These are phyloP conservation scores for Cataglyphis altisquamis DNA, from an alignment of 2,888 invertebrate species.

Conservation along the genomic window DNA sequence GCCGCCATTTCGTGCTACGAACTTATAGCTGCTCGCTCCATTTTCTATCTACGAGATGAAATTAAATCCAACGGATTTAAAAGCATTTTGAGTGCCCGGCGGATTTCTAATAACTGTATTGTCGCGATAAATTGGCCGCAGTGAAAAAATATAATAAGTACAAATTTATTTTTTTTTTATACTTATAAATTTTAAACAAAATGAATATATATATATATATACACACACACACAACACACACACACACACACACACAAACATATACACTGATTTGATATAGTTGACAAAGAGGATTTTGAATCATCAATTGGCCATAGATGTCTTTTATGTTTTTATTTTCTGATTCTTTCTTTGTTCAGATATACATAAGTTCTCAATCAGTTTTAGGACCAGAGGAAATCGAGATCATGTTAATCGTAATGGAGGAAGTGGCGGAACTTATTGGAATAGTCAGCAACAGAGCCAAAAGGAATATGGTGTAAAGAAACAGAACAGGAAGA, in stretches of 20 bases:
- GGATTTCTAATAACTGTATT: background rate
- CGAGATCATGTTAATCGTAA: constrained; percentile 83
- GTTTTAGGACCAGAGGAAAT: constrained; percentile 83
- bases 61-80: constrained; percentile 35
- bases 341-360: background rate
- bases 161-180: background rate
- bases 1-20: constrained; percentile 76
- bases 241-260: too few relatives aligned
- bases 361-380: constrained; percentile 49
- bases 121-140: background rate
- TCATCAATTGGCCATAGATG: background rate
- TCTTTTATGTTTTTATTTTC: background rate
- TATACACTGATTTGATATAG: background rate
- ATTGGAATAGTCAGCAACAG: constrained; percentile 84
- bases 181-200: background rate
- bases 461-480: constrained; percentile 73
- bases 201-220: background rate
- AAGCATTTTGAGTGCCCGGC: constrained; percentile 11
- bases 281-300: background rate
- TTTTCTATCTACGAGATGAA: constrained; percentile 68
- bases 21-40: constrained; percentile 68
- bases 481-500: constrained; percentile 87
- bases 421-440: constrained; percentile 79
- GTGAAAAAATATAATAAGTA: background rate
- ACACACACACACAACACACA: too few relatives aligned